Conservation (phyloP, 2,113 vertebrate genomes). For the Rutilus rutilus region DNA sequence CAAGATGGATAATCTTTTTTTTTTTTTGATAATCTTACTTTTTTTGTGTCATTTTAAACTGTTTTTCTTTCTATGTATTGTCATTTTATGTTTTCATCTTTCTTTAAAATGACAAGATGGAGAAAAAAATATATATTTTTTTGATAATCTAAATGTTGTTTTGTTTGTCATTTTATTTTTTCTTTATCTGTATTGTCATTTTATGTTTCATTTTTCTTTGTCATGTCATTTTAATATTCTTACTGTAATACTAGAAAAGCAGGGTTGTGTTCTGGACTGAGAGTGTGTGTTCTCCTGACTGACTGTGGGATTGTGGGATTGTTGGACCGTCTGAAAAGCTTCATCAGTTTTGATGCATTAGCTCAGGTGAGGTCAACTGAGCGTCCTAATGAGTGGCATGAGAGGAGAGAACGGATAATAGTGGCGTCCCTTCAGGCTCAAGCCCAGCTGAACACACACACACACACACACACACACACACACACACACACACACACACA, state of each 20-base stretch:
- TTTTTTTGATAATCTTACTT: neutral
- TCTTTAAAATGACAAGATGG: too few relatives aligned
- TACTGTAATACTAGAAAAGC: neutral
- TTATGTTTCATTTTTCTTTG: neutral
- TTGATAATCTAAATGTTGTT: too few relatives aligned
- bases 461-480: too few relatives aligned
- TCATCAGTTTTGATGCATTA: constrained; percentile 22
- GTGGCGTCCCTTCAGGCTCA: constrained; percentile 13
- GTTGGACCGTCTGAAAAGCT: constrained; percentile 25
- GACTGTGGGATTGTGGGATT: neutral
- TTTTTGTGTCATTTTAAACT: neutral
- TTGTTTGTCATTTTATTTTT: too few relatives aligned
- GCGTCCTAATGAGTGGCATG: constrained; percentile 51
- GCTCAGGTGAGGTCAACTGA: constrained; percentile 59
- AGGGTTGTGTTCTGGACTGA: neutral
- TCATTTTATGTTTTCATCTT: neutral
- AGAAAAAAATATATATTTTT: too few relatives aligned
- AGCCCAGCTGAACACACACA: constrained; percentile 41
- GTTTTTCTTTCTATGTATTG: too few relatives aligned
- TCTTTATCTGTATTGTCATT: neutral
- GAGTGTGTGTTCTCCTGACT: neutral
- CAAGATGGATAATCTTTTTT: too few relatives aligned
- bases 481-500: too few relatives aligned
- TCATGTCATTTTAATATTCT: neutral
- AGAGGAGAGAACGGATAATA: constrained; percentile 41